Percentiles rank a stretch among this genome's conserved stretches.
These are phyloP conservation scores for Aldabrachelys gigantea DNA, from an alignment of 2,113 vertebrate genomes.

Conservation along the genomic window DNA sequence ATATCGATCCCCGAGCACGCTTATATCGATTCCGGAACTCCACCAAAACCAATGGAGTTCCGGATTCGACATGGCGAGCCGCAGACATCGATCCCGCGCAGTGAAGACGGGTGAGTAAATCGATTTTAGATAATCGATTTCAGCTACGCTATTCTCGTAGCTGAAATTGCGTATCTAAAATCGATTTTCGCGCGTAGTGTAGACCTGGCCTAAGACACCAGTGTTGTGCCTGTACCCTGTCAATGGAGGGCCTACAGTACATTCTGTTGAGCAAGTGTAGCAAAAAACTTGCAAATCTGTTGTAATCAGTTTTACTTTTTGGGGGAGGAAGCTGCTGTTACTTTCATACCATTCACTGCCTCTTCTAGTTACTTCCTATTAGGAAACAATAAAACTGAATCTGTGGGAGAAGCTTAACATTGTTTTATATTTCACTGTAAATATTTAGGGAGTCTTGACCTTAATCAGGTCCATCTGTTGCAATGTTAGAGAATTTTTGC, in stretches of 20 bases:
- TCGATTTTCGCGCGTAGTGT: too few relatives aligned
- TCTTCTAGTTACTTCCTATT: background rate
- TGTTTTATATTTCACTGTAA: background rate
- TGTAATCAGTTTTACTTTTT: background rate
- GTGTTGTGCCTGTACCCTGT: background rate
- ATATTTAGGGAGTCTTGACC: background rate
- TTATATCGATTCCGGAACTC: too few relatives aligned
- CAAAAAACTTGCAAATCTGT: background rate
- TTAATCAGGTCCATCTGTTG: background rate
- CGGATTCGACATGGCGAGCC: too few relatives aligned
- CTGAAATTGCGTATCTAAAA: too few relatives aligned
- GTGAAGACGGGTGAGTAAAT: too few relatives aligned
- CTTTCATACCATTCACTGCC: background rate
- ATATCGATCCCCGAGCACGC: too few relatives aligned
- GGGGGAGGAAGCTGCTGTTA: background rate
- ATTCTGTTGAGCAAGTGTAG: background rate
- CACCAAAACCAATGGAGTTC: too few relatives aligned
- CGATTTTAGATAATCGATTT: too few relatives aligned
- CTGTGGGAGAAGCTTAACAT: background rate
- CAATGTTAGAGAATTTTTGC: background rate
- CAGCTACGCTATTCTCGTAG: too few relatives aligned
- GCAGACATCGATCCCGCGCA: too few relatives aligned
- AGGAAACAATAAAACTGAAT: background rate
- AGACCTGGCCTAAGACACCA: too few relatives aligned
- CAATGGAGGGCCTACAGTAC: background rate